Base-by-base conservation (phyloP, 2,113 vertebrate genomes). In the Ardeotis arabs region DNA sequence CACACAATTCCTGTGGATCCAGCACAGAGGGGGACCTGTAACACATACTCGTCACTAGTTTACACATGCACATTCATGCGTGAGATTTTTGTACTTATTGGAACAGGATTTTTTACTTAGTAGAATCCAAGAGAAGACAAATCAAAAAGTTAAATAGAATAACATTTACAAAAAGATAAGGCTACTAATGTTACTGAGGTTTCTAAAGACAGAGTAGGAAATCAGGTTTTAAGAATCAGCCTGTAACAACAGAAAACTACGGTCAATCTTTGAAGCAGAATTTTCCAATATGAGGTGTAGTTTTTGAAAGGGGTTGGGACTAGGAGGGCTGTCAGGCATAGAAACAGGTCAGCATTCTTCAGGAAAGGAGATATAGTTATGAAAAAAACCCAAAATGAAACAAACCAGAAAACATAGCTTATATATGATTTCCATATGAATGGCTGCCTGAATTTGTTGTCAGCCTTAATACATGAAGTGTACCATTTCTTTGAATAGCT, bases 21-120 rank as follows among this genome's bases (percentile, higher is more conserved):
- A 72, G 53, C 94, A 87, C 96, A 94, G 96, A 79, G 95, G 96
- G 95, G 77, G 94, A 93, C 70, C 93, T 96, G 95, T 97, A 96
- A 87, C 88, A 94, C 84, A 94, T 45, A 92, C 80, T 94, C 31
- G 3, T 86, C 90, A 79, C 68, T 60, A 35, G 88, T 81, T 94
- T 92, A 75, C 68, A 92, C 73, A 90, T 92, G 92, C 80, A 97
- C 88, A 84, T 92, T 94, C 68, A 84, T 76, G 86, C 2, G 5
- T 94, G 76, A 96, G 79, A 69, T 94, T 95, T 95, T 90, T 95
- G 64, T 84, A n/a, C 85, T 68, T 64, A 68, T 53, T 89, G 73
- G 76, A 94, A 84, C 1, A 3, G 17, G n/a, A 66, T 73, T 73
- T 86, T 93, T 94, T 96, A 75, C 70, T 86, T 72, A 78, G 66